Conservation (phyloP, 2,113 vertebrate genomes). For the Oncorhynchus tshawytscha region DNA sequence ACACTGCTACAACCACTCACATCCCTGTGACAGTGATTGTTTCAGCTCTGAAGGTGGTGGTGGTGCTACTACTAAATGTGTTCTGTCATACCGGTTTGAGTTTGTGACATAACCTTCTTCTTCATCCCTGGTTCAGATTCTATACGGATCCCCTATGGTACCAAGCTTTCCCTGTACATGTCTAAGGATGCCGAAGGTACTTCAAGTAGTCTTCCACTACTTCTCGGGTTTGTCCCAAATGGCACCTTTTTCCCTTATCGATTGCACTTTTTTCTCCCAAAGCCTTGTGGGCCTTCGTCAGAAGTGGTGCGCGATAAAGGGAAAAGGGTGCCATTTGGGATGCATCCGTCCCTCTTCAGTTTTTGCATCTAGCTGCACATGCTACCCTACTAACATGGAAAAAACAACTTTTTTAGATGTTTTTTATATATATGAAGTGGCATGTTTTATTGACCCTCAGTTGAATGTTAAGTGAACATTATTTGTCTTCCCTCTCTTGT, state of each 20-base stretch:
- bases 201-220: constrained; percentile 54
- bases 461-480: constrained; percentile 69
- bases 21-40: neutral
- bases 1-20: neutral
- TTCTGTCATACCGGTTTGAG: constrained; percentile 10
- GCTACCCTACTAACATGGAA: constrained; percentile 62
- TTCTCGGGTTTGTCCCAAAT: constrained; percentile 27
- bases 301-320: too few species aligned
- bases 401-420: constrained; percentile 30
- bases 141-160: constrained; percentile 83
- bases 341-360: neutral
- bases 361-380: constrained; percentile 33
- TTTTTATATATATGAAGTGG: constrained; percentile 35
- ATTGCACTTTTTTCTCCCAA: too few species aligned
- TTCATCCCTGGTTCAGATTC: constrained; percentile 79
- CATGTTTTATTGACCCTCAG: constrained; percentile 67
- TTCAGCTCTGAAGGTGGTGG: too few species aligned
- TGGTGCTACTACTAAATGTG: constrained; percentile 1
- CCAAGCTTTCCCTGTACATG: constrained; percentile 83
- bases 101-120: constrained; percentile 66
- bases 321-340: too few species aligned
- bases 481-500: constrained; percentile 24
- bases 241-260: neutral
- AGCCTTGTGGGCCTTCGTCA: too few species aligned
- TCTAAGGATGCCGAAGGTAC: constrained; percentile 83